These are phyloP conservation scores for Diabrotica virgifera DNA, from an alignment of 1,140 invertebrate species.

Conservation along the genomic window DNA sequence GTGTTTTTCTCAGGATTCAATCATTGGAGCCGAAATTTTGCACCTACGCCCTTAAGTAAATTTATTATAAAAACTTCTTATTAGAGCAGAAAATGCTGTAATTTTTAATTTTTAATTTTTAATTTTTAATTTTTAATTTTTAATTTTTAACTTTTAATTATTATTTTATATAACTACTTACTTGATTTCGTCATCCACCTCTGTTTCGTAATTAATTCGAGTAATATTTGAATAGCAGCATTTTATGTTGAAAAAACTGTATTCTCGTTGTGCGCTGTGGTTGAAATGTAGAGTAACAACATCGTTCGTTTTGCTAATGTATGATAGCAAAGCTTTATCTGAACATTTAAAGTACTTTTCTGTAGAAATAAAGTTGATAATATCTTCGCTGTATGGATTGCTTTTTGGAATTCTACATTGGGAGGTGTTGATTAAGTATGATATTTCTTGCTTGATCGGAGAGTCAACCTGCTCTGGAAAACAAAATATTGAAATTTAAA, in stretches of 20 bases:
- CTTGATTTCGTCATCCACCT: slow-evolving; percentile 25
- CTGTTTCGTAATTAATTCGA: slow-evolving; percentile 24
- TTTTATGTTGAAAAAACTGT: slow-evolving; percentile 24
- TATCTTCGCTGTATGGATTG: slow-evolving; percentile 35
- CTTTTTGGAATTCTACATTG: slow-evolving; percentile 38
- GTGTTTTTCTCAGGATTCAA: no score
- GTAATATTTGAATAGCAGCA: slow-evolving; percentile 38
- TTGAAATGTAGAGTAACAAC: slow-evolving; percentile 30
- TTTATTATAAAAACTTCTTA: no score
- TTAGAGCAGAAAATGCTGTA: no score
- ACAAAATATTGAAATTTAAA: not conserved
- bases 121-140: no score
- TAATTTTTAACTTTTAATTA: no score
- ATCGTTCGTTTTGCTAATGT: slow-evolving; percentile 26
- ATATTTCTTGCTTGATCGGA: not conserved
- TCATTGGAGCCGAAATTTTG: no score
- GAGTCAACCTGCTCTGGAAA: not conserved
- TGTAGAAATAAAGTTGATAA: slow-evolving; percentile 27
- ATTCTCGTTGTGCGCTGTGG: slow-evolving; percentile 19
- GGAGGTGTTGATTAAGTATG: slow-evolving; percentile 33
- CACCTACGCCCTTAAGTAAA: no score
- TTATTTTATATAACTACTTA: no score
- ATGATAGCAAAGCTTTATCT: slow-evolving; percentile 28
- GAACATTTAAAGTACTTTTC: slow-evolving; percentile 29
- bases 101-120: no score